These are phyloP conservation scores for Brachystomella parvula DNA, from an alignment of 1,140 invertebrate genomes.

Conservation along the genomic window DNA sequence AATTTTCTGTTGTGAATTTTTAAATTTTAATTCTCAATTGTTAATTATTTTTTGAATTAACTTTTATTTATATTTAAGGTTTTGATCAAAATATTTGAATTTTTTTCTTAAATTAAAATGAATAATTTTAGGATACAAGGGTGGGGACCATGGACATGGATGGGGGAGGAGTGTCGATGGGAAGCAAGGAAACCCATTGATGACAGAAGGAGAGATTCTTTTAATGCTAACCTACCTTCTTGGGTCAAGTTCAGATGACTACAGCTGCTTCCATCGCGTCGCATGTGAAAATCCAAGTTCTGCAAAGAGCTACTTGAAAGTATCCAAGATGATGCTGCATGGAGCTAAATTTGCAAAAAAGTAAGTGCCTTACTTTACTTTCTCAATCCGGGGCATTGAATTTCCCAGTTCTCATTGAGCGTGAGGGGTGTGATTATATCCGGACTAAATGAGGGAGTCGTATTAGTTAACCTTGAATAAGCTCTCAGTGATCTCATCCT, in stretches of 20 bases:
- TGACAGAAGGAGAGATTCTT: conserved; percentile 59
- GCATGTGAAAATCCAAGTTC: conserved; percentile 64
- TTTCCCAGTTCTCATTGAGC: conserved; percentile 32
- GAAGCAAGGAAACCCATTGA: conserved; percentile 34
- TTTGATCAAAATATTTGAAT: too few relatives aligned
- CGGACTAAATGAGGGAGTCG: background rate
- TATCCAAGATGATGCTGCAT: conserved; percentile 63
- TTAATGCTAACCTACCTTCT: conserved; percentile 60
- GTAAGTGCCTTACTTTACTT: conserved; percentile 45
- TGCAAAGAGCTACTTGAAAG: conserved; percentile 62
- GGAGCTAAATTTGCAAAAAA: conserved; percentile 59
- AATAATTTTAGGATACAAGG: too few relatives aligned
- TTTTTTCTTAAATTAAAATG: too few relatives aligned
- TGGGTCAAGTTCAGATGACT: conserved; percentile 53
- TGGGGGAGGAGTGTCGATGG: conserved; percentile 22
- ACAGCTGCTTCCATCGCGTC: conserved; percentile 64
- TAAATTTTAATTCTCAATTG: too few relatives aligned
- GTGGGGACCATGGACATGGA: conserved; percentile 15
- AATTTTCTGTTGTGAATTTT: too few relatives aligned
- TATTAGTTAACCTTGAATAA: background rate
- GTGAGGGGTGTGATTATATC: background rate
- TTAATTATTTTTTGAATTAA: too few relatives aligned
- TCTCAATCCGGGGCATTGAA: conserved; percentile 16
- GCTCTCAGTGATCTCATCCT: background rate
- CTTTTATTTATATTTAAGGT: too few relatives aligned